Percentiles rank a stretch among this genome's conserved stretches.
Conservation (phyloP, 2,888 invertebrate genomes). For the Erannis defoliaria region DNA sequence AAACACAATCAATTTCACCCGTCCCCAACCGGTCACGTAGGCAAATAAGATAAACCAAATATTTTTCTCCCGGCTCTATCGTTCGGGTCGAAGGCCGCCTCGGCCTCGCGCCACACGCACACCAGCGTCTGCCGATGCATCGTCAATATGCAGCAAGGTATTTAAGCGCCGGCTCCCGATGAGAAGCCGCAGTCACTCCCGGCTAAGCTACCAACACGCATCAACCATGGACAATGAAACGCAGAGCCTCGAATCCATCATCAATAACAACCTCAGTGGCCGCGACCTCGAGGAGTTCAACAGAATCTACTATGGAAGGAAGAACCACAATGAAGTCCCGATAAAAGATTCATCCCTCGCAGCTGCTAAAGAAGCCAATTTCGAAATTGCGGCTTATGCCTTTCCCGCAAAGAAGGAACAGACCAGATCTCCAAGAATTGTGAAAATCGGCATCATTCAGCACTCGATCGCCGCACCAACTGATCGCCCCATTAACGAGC, state of each 20-base stretch:
- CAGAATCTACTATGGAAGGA: conserved; percentile 78
- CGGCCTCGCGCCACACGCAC: conserved; percentile 65
- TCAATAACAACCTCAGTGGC: conserved; percentile 76
- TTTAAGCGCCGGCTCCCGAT: conserved; percentile 62
- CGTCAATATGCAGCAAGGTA: conserved; percentile 58
- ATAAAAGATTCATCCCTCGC: conserved; percentile 80
- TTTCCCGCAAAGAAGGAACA: conserved; percentile 81
- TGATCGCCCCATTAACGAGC: conserved; percentile 90
- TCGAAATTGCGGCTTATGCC: conserved; percentile 78
- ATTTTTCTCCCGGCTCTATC: conserved; percentile 72
- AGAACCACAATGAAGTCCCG: conserved; percentile 69
- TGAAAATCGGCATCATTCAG: conserved; percentile 96
- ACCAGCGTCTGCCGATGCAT: conserved; percentile 55
- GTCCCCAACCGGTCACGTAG: conserved; percentile 49
- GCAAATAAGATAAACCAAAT: conserved; percentile 63
- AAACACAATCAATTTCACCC: conserved; percentile 38
- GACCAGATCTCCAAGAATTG: conserved; percentile 89
- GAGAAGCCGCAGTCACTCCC: conserved; percentile 56
- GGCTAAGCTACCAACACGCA: conserved; percentile 47
- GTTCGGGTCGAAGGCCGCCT: conserved; percentile 73
- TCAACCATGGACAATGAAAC: conserved; percentile 78
- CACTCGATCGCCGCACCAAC: conserved; percentile 94
- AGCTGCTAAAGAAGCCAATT: conserved; percentile 87
- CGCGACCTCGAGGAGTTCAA: conserved; percentile 80
- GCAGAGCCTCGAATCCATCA: conserved; percentile 74